Evolutionary conservation across 1,140 invertebrate species (phyloP).

Genomic region (Camponotus floridanus): DNA sequence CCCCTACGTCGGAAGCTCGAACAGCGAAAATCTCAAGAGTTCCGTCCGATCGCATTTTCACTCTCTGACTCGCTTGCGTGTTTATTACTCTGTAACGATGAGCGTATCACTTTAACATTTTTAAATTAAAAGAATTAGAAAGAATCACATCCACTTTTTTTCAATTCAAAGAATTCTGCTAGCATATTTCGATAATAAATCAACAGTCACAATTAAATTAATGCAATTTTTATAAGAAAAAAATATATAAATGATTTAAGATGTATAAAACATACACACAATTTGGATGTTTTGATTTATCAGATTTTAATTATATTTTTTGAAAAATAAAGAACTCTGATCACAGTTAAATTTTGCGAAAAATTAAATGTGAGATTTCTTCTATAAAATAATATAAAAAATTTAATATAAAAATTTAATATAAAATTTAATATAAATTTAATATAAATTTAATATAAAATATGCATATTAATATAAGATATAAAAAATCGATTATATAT

Average conservation of each 20-base stretch:
- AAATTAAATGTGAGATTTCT: not conserved
- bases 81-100: constrained; percentile 88
- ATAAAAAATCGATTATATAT: no score
- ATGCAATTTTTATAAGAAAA: not conserved
- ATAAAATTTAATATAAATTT: no score
- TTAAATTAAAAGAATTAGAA: not conserved
- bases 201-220: not conserved
- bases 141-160: not conserved
- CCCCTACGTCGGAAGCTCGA: constrained; percentile 93
- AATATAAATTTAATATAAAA: no score
- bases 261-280: not conserved
- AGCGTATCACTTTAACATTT: not conserved
- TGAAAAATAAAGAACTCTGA: not conserved
- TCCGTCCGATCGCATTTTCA: constrained; percentile 91
- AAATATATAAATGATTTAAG: not conserved
- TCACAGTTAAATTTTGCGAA: not conserved
- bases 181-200: not conserved
- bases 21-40: constrained; percentile 93
- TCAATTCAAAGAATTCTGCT: not conserved
- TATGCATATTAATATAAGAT: no score
- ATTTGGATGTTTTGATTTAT: not conserved
- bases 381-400: no score
- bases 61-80: constrained; percentile 88
- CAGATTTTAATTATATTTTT: not conserved
- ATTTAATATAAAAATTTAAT: no score